Conservation (phyloP, 2,113 vertebrate genomes). For the Fregetta grallaria region DNA sequence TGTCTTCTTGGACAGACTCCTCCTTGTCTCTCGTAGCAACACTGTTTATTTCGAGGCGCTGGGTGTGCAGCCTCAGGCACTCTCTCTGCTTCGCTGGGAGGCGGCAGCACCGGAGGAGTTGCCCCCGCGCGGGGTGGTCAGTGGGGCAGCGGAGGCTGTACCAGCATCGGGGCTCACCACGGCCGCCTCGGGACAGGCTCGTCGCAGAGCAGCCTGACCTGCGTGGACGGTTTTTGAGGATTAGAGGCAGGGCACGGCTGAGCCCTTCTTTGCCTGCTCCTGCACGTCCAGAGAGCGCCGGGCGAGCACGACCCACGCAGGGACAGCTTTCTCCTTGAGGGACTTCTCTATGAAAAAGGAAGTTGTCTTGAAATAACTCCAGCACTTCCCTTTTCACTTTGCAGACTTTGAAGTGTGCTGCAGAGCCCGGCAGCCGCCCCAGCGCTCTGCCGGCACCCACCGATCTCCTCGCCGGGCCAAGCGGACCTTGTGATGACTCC, state of each 20-base stretch:
- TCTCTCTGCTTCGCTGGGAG: not conserved
- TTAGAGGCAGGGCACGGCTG: not conserved
- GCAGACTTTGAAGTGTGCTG: not conserved
- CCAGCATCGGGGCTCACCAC: not conserved
- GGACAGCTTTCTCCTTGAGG: not conserved
- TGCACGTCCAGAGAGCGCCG: rapidly evolving
- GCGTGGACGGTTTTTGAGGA: not conserved
- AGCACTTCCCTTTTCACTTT: not conserved
- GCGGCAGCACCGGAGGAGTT: rapidly evolving
- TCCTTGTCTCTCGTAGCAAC: constrained; percentile 17
- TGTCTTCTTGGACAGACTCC: not conserved
- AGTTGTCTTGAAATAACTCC: constrained; percentile 38
- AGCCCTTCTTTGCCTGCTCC: not conserved
- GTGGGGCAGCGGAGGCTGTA: rapidly evolving
- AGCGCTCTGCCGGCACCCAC: not conserved
- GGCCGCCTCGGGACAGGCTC: rapidly evolving
- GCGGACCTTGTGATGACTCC: not conserved
- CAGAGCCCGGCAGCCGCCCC: not conserved
- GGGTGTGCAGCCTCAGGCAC: not conserved
- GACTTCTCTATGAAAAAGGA: not conserved
- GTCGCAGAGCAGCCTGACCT: not conserved
- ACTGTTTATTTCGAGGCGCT: not conserved
- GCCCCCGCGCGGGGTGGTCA: rapidly evolving
- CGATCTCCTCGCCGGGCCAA: not conserved
- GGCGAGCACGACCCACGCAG: rapidly evolving